Evolutionary conservation across 2,113 vertebrate genomes (phyloP).

Genomic region (Motacilla tschutschensis): DNA sequence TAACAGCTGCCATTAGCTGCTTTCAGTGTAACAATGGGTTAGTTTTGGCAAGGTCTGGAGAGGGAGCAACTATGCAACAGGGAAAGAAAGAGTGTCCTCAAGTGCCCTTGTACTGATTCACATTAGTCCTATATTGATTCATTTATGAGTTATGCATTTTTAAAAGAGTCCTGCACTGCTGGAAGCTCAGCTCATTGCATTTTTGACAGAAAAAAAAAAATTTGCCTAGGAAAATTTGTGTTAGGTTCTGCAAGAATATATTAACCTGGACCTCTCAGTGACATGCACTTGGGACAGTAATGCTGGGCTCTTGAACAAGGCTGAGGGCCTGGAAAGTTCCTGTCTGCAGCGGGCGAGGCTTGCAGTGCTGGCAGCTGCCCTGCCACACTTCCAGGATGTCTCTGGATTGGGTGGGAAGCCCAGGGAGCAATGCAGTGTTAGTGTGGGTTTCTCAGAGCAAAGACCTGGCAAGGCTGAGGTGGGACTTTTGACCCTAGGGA

Average conservation of each 20-base stretch:
- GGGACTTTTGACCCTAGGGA: background rate
- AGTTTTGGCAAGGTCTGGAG: background rate
- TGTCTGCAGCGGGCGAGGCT: rapidly evolving
- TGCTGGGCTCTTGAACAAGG: background rate
- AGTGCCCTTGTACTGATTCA: background rate
- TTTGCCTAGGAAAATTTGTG: background rate
- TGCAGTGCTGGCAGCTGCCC: background rate
- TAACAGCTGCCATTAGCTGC: background rate
- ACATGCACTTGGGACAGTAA: background rate
- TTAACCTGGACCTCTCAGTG: background rate
- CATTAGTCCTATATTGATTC: background rate
- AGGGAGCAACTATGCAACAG: background rate
- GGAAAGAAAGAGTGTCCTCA: background rate
- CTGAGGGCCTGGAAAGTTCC: background rate
- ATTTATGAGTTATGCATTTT: background rate
- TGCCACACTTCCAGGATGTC: background rate
- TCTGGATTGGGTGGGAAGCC: background rate
- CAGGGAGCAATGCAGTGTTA: too few relatives aligned
- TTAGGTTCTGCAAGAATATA: background rate
- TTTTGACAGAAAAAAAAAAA: background rate
- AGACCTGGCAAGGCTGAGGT: background rate
- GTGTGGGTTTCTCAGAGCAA: background rate
- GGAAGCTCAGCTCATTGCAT: background rate
- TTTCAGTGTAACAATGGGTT: background rate
- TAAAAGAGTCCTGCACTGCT: background rate